phyloP scores from a whole-genome alignment of 2,797 vertebrate genomes.

The Thripadectes ignobilis region DNA sequence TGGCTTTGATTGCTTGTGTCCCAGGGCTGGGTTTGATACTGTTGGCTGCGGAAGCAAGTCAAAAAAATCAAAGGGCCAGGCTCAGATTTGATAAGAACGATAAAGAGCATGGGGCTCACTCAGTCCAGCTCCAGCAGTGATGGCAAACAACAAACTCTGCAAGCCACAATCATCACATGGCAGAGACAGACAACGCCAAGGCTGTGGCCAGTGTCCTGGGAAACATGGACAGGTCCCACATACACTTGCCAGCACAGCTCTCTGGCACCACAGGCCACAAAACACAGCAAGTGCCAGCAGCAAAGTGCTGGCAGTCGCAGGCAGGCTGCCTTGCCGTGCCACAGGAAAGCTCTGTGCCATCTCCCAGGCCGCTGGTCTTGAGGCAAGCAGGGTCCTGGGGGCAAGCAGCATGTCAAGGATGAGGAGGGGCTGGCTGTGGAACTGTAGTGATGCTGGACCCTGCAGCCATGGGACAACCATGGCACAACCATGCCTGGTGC shows the following conservation, averaged over 20 bases:
- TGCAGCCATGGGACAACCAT: rapidly evolving
- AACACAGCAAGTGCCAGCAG: rapidly evolving
- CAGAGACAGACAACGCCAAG: rapidly evolving
- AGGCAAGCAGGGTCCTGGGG: background rate
- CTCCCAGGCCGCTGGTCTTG: background rate
- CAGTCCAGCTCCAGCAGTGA: rapidly evolving
- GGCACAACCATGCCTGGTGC: rapidly evolving
- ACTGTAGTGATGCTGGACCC: background rate
- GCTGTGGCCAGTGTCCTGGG: background rate
- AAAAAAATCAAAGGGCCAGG: background rate
- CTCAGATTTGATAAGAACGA: background rate
- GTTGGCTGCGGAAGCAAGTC: background rate
- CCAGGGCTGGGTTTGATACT: background rate
- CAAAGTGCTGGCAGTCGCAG: rapidly evolving
- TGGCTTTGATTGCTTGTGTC: background rate
- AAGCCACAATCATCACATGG: background rate
- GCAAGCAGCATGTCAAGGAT: rapidly evolving
- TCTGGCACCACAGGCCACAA: background rate
- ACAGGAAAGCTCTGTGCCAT: background rate
- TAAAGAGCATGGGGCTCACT: background rate
- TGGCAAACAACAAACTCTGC: background rate
- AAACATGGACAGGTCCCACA: background rate
- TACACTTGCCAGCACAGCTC: background rate
- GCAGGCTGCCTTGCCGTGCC: background rate
- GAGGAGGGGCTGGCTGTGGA: background rate